Percentiles rank a stretch among this genome's conserved stretches.
Conservation (phyloP, 1,140 invertebrate genomes). For the Euglossa dilemma region DNA sequence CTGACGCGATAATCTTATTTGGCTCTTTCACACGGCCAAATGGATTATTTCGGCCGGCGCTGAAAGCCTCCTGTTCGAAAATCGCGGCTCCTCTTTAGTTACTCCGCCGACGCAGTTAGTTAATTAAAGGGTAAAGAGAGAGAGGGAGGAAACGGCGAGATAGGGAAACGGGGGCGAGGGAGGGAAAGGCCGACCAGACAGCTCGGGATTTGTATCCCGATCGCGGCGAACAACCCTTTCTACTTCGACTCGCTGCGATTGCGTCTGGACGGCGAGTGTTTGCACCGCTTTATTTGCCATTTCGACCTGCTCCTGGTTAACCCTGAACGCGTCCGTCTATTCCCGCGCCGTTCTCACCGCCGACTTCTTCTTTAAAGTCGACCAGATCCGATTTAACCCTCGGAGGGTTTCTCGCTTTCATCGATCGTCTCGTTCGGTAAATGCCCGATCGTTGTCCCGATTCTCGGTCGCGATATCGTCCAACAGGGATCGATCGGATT, state of each 20-base stretch:
- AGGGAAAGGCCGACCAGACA: not conserved
- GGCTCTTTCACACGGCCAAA: conserved; percentile 40
- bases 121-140: conserved; percentile 65
- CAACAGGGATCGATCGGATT: not conserved
- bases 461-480: no score
- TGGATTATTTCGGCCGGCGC: conserved; percentile 58
- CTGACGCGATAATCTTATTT: conserved; percentile 63
- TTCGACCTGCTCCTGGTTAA: not conserved
- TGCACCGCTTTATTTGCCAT: conserved; percentile 44
- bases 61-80: conserved; percentile 46
- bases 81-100: conserved; percentile 58
- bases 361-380: not conserved
- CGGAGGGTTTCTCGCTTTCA: no score
- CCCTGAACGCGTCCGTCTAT: not conserved
- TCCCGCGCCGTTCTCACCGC: not conserved
- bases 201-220: conserved; percentile 46
- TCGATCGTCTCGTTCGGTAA: no score
- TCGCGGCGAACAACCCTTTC: conserved; percentile 55
- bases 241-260: conserved; percentile 17
- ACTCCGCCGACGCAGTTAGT: conserved; percentile 57
- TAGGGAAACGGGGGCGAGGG: not conserved
- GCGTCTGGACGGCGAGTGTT: conserved; percentile 40
- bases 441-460: no score
- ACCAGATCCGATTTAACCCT: conserved; percentile 28
- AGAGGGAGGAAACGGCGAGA: not conserved